phyloP scores from a whole-genome alignment of 2,888 invertebrate species.

The Hedychridium roseum region DNA sequence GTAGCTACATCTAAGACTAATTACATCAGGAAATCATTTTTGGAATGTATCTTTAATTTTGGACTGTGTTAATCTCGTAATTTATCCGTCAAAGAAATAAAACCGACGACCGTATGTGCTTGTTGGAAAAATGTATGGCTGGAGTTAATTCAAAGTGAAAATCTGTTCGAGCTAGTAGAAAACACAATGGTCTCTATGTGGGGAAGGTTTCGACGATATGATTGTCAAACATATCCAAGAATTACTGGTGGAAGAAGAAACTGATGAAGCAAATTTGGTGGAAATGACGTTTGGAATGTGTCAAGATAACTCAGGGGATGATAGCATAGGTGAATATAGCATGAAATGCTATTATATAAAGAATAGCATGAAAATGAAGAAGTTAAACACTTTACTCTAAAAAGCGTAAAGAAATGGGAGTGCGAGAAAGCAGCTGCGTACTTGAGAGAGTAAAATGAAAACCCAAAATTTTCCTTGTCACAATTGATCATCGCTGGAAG shows the following conservation, averaged over 20 bases:
- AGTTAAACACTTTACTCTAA: conserved; percentile 9
- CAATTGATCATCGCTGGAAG: too few relatives aligned
- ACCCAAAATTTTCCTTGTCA: too few relatives aligned
- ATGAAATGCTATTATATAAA: too few relatives aligned
- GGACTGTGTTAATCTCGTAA: conserved; percentile 4
- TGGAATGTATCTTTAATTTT: conserved; percentile 6
- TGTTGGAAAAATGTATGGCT: conserved; percentile 13
- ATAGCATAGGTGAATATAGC: too few relatives aligned
- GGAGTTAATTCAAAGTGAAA: conserved; percentile 1
- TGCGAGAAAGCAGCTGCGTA: too few relatives aligned
- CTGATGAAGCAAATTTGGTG: conserved; percentile 1
- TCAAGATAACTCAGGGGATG: too few relatives aligned
- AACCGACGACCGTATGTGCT: conserved; percentile 2
- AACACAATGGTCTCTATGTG: conserved; percentile 8
- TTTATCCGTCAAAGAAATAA: conserved; percentile 4
- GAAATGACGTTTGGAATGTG: conserved; percentile 8
- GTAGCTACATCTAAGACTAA: conserved; percentile 4
- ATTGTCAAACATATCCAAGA: conserved; percentile 5
- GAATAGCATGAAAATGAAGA: too few relatives aligned
- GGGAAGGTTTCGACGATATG: conserved; percentile 12
- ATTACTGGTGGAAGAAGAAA: conserved; percentile 7
- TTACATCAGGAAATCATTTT: conserved; percentile 7
- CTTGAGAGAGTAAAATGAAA: too few relatives aligned
- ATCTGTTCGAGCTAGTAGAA: conserved; percentile 1
- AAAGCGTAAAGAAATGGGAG: conserved; percentile 19